These are phyloP conservation scores for Ceratitis capitata DNA, from an alignment of 1,140 invertebrate genomes.

Conservation along the genomic window DNA sequence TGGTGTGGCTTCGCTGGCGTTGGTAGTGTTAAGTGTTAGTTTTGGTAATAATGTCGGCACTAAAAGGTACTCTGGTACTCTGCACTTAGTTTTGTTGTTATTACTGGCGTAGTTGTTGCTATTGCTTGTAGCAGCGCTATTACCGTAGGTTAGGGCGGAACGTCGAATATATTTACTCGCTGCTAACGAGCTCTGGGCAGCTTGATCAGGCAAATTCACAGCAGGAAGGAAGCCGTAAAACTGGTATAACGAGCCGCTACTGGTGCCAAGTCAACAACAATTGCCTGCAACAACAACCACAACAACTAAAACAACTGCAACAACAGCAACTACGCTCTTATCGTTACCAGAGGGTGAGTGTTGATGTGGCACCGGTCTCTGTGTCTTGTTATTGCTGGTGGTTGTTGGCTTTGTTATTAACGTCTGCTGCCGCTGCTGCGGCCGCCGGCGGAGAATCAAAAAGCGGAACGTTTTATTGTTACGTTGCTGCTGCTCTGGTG, in stretches of 20 bases:
- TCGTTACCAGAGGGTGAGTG: constrained; percentile 10
- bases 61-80: not conserved
- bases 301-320: constrained; percentile 1
- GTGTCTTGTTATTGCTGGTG: not conserved
- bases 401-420: not conserved
- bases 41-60: not conserved
- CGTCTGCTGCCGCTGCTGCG: not conserved
- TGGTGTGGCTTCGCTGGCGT: not conserved
- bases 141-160: constrained; percentile 64
- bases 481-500: constrained; percentile 18
- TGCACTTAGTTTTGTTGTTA: not conserved
- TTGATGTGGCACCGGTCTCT: not conserved
- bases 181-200: constrained; percentile 39
- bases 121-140: constrained; percentile 45
- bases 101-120: not conserved
- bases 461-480: constrained; percentile 35
- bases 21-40: not conserved
- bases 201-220: not conserved
- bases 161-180: not conserved
- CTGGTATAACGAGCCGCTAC: constrained; percentile 54
- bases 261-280: too few relatives aligned
- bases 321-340: not conserved
- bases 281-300: constrained; percentile 31
- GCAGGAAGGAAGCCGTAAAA: constrained; percentile 49
- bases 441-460: constrained; percentile 35